Evolutionary conservation across 92 coral and sea anemone genomes (phyloP), one percentile per base, ranked within the genome.

Genomic region (Ricordea florida): DNA sequence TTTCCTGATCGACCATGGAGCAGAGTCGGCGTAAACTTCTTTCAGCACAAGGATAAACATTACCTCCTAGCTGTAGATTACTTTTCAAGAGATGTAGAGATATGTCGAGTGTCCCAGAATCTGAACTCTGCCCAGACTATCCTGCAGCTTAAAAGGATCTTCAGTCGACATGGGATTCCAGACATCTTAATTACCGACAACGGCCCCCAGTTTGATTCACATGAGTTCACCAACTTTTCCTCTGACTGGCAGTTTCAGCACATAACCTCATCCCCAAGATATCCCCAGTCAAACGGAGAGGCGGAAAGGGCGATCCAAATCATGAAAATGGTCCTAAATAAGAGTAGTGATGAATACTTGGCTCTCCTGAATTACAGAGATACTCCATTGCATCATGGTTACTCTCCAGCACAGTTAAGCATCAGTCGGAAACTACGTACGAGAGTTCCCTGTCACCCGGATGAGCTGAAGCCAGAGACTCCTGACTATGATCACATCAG

Each of bases 41-140:
- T n/a, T n/a, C n/a, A n/a, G n/a, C n/a, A n/a, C n/a, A n/a, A n/a
- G n/a, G n/a, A n/a, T n/a, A n/a, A n/a, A n/a, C n/a, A n/a, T n/a
- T n/a, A n/a, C n/a, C n/a, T n/a, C n/a, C n/a, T n/a, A n/a, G n/a
- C n/a, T n/a, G n/a, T n/a, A n/a, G n/a, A n/a, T n/a, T n/a, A n/a
- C n/a, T n/a, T n/a, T n/a, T n/a, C n/a, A n/a, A n/a, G n/a, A 38
- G 86, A 80, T 73, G 74, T 81, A 17, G 85, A 79, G 59, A 56
- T 79, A 6, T 70, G 46, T 29, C 24, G 6, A 40, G 58, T 78
- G 69, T 55, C 55, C 46, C 57, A 60, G 32, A 56, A 32, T 23
- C 62, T 71, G 33, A 80, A 61, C 35, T 13, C 86, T n/a, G 25
- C 52, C 58, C 71, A 45, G 47, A 58, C 65, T 23, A 46, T 80